Conservation (phyloP, 2,113 vertebrate species). For the Alexandromys fortis region DNA sequence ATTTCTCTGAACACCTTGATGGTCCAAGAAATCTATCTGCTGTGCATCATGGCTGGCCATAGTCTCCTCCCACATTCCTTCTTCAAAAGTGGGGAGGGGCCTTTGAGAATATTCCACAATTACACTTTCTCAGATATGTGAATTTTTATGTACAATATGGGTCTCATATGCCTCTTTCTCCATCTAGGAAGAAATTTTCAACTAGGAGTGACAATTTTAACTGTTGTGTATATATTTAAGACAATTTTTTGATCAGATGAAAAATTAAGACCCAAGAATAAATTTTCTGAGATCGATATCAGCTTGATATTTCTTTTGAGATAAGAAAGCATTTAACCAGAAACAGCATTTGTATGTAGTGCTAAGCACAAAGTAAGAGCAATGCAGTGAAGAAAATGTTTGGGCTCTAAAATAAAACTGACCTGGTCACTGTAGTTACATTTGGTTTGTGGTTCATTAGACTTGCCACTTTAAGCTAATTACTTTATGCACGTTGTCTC, state of each 20-base stretch:
- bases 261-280: not conserved
- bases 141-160: not conserved
- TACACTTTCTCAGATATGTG: not conserved
- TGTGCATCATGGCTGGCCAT: not conserved
- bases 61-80: not conserved
- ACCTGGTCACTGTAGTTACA: not conserved
- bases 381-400: not conserved
- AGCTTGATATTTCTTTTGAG: slow-evolving; percentile 27
- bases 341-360: not conserved
- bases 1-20: not conserved
- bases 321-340: not conserved
- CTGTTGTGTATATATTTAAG: not conserved
- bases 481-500: not conserved
- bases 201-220: not conserved
- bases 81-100: not conserved
- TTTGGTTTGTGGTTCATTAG: not conserved
- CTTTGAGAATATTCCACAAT: not conserved
- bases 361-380: not conserved
- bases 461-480: not conserved
- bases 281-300: not conserved
- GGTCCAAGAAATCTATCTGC: not conserved
- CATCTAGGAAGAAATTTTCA: not conserved
- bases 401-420: not conserved
- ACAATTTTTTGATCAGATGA: not conserved
- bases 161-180: not conserved